phyloP scores from a whole-genome alignment of 2,797 vertebrate species.

The Taeniopygia guttata region DNA sequence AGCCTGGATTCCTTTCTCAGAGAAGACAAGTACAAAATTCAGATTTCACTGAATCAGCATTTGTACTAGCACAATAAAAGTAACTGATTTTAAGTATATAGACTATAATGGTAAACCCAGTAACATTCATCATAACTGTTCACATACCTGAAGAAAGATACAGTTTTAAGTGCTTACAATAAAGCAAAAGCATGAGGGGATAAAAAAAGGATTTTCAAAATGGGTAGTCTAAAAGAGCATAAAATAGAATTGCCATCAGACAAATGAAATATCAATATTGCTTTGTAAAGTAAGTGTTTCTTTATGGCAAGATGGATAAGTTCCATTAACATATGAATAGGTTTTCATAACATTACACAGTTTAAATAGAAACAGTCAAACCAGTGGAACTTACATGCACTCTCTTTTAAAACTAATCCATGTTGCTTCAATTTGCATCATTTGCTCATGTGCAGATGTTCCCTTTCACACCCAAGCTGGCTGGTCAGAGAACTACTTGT shows the following conservation, averaged over 20 bases:
- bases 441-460: not conserved
- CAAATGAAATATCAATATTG: conserved; percentile 6
- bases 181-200: not conserved
- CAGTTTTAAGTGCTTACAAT: not conserved
- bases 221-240: not conserved
- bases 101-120: not conserved
- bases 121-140: not conserved
- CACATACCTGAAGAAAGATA: not conserved
- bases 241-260: not conserved
- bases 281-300: not conserved
- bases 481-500: not conserved
- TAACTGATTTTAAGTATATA: not conserved
- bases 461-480: not conserved
- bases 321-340: not conserved
- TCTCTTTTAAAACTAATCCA: not conserved
- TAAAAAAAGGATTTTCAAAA: not conserved
- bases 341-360: not conserved
- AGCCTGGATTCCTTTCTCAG: not conserved
- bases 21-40: not conserved
- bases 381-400: not conserved
- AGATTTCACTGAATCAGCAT: not conserved
- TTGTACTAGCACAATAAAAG: not conserved
- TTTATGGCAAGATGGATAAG: not conserved
- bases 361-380: not conserved
- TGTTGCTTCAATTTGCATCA: not conserved